A percentile compares a stretch with the other conserved stretches of the same genome.
phyloP scores from a whole-genome alignment of 2,888 invertebrate species.

The Resseliella maxima region DNA sequence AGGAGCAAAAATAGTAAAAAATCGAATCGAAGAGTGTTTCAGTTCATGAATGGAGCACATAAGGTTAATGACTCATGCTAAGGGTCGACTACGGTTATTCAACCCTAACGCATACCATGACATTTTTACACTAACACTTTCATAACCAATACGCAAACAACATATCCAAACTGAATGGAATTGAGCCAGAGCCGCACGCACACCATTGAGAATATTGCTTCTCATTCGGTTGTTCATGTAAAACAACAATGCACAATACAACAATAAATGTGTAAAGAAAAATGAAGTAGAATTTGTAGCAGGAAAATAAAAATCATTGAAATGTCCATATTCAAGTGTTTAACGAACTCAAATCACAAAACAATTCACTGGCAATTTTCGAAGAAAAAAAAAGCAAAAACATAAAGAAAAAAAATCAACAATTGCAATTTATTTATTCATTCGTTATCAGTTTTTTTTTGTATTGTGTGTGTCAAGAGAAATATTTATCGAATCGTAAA shows the following conservation, averaged over 20 bases:
- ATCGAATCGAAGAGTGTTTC: neutral
- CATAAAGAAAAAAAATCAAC: too few species aligned
- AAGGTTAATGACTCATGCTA: conserved; percentile 49
- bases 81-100: conserved; percentile 54
- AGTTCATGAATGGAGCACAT: conserved; percentile 32
- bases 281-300: too few species aligned
- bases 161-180: conserved; percentile 41
- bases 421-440: neutral
- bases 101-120: conserved; percentile 53
- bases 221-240: neutral
- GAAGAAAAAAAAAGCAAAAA: too few species aligned
- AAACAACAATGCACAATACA: conserved; percentile 36
- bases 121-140: neutral
- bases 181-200: conserved; percentile 16
- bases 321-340: neutral
- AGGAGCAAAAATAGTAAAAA: neutral
- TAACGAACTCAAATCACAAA: neutral
- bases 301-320: neutral
- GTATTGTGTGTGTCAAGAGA: neutral
- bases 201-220: neutral
- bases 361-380: conserved; percentile 10
- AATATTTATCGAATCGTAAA: neutral
- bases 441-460: neutral
- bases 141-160: neutral
- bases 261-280: neutral